Conservation (phyloP, 2,888 invertebrate species). For the Chymomyza fuscimana region DNA sequence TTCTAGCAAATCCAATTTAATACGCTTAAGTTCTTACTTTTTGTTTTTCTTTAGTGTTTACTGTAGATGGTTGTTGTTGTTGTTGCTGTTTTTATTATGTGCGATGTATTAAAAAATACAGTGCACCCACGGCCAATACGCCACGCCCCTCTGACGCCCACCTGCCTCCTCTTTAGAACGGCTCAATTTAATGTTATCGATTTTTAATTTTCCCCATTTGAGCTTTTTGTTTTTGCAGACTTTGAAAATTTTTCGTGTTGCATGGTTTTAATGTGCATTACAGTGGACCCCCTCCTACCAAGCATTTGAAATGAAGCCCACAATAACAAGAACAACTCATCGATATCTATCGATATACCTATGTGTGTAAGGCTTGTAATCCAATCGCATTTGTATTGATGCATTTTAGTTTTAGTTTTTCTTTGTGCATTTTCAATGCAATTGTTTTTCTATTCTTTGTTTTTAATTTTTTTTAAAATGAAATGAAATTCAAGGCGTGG, state of each 20-base stretch:
- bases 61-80: background rate
- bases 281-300: slow-evolving; percentile 17
- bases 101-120: slow-evolving; percentile 16
- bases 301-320: slow-evolving; percentile 6
- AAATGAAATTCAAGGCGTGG: slow-evolving; percentile 71
- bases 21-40: slow-evolving; percentile 71
- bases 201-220: slow-evolving; percentile 69
- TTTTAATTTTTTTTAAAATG: slow-evolving; percentile 18
- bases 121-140: slow-evolving; percentile 15
- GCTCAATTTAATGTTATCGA: slow-evolving; percentile 67
- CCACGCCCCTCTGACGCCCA: slow-evolving; percentile 27
- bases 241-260: slow-evolving; percentile 58
- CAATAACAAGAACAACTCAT: slow-evolving; percentile 12
- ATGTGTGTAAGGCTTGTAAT: slow-evolving; percentile 60
- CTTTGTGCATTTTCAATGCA: slow-evolving; percentile 50
- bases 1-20: slow-evolving; percentile 74
- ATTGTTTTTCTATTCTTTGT: slow-evolving; percentile 24
- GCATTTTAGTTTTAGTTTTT: slow-evolving; percentile 56
- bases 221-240: slow-evolving; percentile 55
- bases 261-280: slow-evolving; percentile 61
- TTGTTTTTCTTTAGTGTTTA: slow-evolving; percentile 30
- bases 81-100: slow-evolving; percentile 25
- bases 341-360: background rate
- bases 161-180: slow-evolving; percentile 2
- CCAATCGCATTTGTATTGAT: slow-evolving; percentile 69